Evolutionary conservation across 2,888 invertebrate genomes (phyloP), one percentile per base, ranked within the genome.

Genomic region (Heteromyza rotundicornis): DNA sequence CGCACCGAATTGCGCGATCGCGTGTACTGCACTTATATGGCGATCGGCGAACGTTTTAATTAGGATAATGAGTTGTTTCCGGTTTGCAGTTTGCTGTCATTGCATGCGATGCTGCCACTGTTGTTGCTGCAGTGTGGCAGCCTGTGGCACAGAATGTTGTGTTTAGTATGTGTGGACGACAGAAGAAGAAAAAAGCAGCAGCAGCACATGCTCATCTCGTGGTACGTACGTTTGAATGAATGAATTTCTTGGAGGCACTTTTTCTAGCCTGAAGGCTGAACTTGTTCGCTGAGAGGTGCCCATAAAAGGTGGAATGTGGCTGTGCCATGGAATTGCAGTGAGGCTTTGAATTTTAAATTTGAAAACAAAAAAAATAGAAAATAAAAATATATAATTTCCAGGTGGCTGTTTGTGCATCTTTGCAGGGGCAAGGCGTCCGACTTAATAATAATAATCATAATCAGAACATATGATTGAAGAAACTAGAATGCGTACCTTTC

Each of bases 1-100:
- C 66, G 78, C 77, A 76, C 74, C 74, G 76, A 76, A 44, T 8
- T 44, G 23, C 32, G 75, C 72, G 78, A 79, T n/a, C n/a, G n/a
- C n/a, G n/a, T n/a, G n/a, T n/a, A 57, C 67, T 22, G 32, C 32
- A 32, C 32, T 32, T 32, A 32, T 32, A 75, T 71, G n/a, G n/a
- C n/a, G n/a, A n/a, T n/a, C n/a, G 74, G 78, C 75, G 75, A 78
- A 79, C 79, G 79, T 80, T 80, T 79, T 79, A 79, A n/a, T n/a
- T n/a, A n/a, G n/a, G n/a, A 80, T 79, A 79, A 79, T 79, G 78
- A 79, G 78, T 79, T 79, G 78, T 79, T 79, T 79, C 79, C 79
- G 80, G 79, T 68, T 68, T 62, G 63, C n/a, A n/a, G n/a, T n/a
- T n/a, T n/a, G n/a, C n/a, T n/a, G 67, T 12, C 76, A 74, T 70